Evolutionary conservation across 1,140 invertebrate genomes (phyloP), one percentile per base, ranked within the genome.

Genomic region (Tetramorium alpestre): DNA sequence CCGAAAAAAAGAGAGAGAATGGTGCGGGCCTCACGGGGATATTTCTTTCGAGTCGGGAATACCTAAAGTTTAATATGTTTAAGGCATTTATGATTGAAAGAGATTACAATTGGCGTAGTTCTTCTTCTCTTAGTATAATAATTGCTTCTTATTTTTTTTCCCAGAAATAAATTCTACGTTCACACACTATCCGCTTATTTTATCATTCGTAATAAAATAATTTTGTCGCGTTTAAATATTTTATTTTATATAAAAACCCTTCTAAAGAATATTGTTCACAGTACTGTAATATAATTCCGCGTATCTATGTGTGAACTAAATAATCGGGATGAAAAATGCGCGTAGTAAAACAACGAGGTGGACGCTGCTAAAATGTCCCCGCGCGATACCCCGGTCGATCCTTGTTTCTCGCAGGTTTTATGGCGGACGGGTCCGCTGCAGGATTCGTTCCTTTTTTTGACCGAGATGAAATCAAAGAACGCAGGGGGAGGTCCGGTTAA

Each of bases 381-480:
- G 47, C 47, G 47, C 69, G 67, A 80, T 54, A 80, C 25, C 18
- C 38, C 10, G 54, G 13, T 76, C 58, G 41, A 78, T 78, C 38
- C 38, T 60, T 82, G 80, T 82, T 60, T 60, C 77, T 49, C 80
- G 54, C 54, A 33, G 41, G 54, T 60, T 84, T 84, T 75, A 84
- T 69, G 69, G 56, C 54, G 41, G 41, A n/a, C 77, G 47, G 56
- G 41, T 41, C 49, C 51, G 49, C 80, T 18, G 25, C 41, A 38
- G 51, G 67, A 58, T 73, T 72, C 69, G 69, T 84, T 75, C n/a
- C 54, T 58, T 62, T 73, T 73, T 82, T 60, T n/a, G 54, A 60
- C 54, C 80, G 56, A 84, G 80, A 84, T 75, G 80, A 84, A 84
- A 75, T 84, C 80, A 75, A 84, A 75, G 69, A 84, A 62, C 80